Conservation (phyloP, 2,888 invertebrate species). For the Drepana falcataria region DNA sequence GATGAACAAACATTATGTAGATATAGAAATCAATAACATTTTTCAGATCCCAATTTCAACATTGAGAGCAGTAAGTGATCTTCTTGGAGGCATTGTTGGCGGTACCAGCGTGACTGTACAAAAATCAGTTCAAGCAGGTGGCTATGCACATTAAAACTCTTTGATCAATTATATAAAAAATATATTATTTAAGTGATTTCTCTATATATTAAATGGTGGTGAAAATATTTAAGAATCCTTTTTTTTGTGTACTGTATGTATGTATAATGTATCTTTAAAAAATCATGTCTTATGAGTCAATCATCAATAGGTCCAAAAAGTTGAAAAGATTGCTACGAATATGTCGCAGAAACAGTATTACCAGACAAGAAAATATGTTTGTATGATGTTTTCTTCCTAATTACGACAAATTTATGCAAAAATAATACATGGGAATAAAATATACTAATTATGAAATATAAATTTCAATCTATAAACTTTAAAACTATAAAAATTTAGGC, state of each 20-base stretch:
- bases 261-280: too few relatives aligned
- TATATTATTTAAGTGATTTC: neutral
- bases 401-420: too few relatives aligned
- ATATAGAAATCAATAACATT: neutral
- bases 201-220: neutral
- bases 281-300: too few relatives aligned
- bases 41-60: slow-evolving; percentile 83
- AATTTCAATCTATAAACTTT: too few relatives aligned
- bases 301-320: too few relatives aligned
- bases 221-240: neutral
- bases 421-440: too few relatives aligned
- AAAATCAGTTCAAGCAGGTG: slow-evolving; percentile 62
- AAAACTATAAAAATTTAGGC: neutral
- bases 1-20: too few relatives aligned
- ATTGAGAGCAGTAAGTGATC: slow-evolving; percentile 79
- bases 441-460: too few relatives aligned
- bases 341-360: too few relatives aligned
- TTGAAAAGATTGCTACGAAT: too few relatives aligned
- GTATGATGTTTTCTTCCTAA: too few relatives aligned
- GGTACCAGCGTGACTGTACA: slow-evolving; percentile 61
- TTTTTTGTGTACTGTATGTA: neutral
- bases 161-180: neutral
- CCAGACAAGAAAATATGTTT: too few relatives aligned
- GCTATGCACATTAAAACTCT: slow-evolving; percentile 21
- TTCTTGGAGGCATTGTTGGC: slow-evolving; percentile 75